These are phyloP conservation scores for Maniola hyperantus DNA, from an alignment of 2,888 invertebrate species.

Conservation along the genomic window DNA sequence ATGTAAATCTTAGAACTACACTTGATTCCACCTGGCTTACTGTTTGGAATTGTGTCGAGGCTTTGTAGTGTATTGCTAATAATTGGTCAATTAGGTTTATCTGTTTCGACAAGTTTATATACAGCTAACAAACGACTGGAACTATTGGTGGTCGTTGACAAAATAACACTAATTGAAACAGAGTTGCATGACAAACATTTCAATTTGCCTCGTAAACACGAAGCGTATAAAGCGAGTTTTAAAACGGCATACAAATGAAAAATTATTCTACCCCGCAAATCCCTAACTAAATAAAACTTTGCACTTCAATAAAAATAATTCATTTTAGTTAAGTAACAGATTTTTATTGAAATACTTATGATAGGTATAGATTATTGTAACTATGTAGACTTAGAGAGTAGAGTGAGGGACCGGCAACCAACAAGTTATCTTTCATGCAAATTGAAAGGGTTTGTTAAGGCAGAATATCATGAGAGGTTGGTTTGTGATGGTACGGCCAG, in stretches of 20 bases:
- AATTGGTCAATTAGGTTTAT: slow-evolving; percentile 23
- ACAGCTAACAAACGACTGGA: slow-evolving; percentile 2
- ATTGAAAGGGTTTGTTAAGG: too few species aligned
- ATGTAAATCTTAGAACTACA: slow-evolving; percentile 71
- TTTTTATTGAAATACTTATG: neutral
- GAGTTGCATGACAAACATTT: slow-evolving; percentile 21
- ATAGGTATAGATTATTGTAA: too few species aligned
- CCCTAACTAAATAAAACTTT: neutral
- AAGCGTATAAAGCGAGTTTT: neutral
- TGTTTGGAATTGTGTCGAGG: slow-evolving; percentile 46
- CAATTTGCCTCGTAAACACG: slow-evolving; percentile 2
- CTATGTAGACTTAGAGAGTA: too few species aligned
- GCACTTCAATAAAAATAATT: neutral
- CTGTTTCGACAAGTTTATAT: slow-evolving; percentile 17
- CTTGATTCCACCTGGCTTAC: slow-evolving; percentile 58
- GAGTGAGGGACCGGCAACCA: too few species aligned
- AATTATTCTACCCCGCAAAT: slow-evolving; percentile 3
- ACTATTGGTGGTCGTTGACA: slow-evolving; percentile 15
- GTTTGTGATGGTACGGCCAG: too few species aligned
- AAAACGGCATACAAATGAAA: slow-evolving; percentile 2
- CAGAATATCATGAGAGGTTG: too few species aligned
- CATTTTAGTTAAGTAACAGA: neutral
- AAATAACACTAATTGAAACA: slow-evolving; percentile 21
- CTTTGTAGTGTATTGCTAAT: slow-evolving; percentile 31
- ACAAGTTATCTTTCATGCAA: too few species aligned